Evolutionary conservation across 2,113 vertebrate genomes (phyloP).

Genomic region (Toxostoma redivivum): DNA sequence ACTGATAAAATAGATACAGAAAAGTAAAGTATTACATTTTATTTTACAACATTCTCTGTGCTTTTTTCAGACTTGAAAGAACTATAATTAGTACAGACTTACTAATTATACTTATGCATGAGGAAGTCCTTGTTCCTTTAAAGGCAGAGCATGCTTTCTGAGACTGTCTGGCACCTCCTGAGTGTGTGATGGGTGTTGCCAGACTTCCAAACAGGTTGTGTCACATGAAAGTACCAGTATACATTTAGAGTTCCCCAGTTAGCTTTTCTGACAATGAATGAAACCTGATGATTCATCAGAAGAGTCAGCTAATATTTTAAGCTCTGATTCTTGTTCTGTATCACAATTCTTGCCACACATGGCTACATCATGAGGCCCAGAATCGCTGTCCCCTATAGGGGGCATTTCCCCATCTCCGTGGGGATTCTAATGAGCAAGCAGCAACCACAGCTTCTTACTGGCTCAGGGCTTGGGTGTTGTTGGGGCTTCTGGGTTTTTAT

Average conservation of each 20-base stretch:
- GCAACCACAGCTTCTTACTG: neutral
- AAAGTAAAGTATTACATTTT: conserved; percentile 49
- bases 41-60: conserved; percentile 41
- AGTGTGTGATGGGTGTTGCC: neutral
- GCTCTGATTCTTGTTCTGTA: neutral
- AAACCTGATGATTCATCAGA: neutral
- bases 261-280: neutral
- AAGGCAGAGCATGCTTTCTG: neutral
- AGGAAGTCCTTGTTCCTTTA: neutral
- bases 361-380: neutral
- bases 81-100: neutral
- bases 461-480: neutral
- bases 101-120: neutral
- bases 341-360: neutral
- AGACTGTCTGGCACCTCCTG: neutral
- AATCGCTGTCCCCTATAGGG: neutral
- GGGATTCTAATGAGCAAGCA: neutral
- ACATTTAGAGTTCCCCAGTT: neutral
- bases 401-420: neutral
- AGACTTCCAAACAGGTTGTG: neutral
- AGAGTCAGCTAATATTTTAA: neutral
- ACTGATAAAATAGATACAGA: neutral
- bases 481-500: neutral
- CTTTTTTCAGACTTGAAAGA: conserved; percentile 12
- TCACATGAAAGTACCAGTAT: neutral